A percentile compares a stretch with the other conserved stretches of the same genome.
Evolutionary conservation across 2,797 vertebrate species (phyloP).

Genomic region (Orestias chungarensis): DNA sequence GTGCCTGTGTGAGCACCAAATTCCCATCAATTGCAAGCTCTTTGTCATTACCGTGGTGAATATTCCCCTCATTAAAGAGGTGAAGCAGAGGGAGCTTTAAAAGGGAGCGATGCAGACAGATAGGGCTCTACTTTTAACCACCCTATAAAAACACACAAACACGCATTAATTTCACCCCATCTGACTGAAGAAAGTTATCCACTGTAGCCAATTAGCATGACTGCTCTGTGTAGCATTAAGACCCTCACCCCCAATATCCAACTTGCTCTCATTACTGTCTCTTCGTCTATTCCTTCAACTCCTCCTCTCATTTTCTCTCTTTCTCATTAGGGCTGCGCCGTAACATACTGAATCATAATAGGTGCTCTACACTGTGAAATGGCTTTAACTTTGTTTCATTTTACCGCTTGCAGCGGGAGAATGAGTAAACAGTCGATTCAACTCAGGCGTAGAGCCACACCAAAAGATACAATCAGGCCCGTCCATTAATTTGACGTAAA

Average conservation of each 20-base stretch:
- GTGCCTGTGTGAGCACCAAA: conserved; percentile 42
- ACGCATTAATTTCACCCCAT: conserved; percentile 18
- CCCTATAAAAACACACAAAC: conserved; percentile 5
- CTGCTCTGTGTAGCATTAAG: conserved; percentile 65
- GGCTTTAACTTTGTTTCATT: conserved; percentile 70
- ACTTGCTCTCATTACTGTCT: conserved; percentile 58
- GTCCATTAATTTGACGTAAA: conserved; percentile 66
- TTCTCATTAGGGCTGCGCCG: conserved; percentile 68
- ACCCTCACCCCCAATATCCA: conserved; percentile 44
- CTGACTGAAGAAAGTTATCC: conserved; percentile 69
- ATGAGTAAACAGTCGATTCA: conserved; percentile 62
- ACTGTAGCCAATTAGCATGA: conserved; percentile 79
- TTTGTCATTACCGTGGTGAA: conserved; percentile 60
- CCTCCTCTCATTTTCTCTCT: conserved; percentile 53
- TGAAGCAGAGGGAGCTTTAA: conserved; percentile 68
- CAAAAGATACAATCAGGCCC: conserved; percentile 48
- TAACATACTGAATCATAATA: conserved; percentile 74
- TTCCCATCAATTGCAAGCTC: conserved; percentile 54
- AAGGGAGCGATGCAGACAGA: conserved; percentile 61
- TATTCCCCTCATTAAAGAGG: conserved; percentile 71
- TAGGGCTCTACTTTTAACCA: conserved; percentile 51
- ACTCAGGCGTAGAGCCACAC: conserved; percentile 44
- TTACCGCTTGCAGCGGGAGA: conserved; percentile 46
- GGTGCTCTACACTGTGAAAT: conserved; percentile 72
- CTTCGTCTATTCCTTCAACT: conserved; percentile 40